Evolutionary conservation across 2,888 invertebrate species (phyloP).

Genomic region (Melieria omissa): DNA sequence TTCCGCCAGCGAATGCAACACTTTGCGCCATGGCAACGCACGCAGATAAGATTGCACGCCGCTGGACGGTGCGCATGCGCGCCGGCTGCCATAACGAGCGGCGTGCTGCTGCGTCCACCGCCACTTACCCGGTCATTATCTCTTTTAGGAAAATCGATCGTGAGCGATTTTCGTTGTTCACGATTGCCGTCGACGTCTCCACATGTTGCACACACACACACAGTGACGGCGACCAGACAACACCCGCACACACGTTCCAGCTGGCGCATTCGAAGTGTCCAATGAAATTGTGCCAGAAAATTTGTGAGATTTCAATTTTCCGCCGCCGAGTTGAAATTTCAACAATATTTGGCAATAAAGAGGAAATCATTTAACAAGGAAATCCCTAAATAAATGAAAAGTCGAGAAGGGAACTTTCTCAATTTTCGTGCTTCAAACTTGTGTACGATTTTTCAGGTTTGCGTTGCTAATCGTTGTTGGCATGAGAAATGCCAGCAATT

Average conservation of each 20-base stretch:
- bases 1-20: neutral
- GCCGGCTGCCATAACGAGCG: neutral
- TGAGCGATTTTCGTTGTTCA: slow-evolving; percentile 53
- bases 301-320: slow-evolving; percentile 2
- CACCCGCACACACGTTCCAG: neutral
- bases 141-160: slow-evolving; percentile 55
- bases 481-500: slow-evolving; percentile 49
- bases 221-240: neutral
- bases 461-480: neutral
- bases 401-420: no score
- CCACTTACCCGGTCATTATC: slow-evolving; percentile 50
- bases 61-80: neutral
- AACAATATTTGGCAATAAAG: no score
- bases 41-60: slow-evolving; percentile 21
- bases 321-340: neutral
- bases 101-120: neutral
- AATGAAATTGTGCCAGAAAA: neutral
- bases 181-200: no score
- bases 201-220: neutral
- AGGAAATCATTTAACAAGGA: no score
- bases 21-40: slow-evolving; percentile 1
- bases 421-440: no score
- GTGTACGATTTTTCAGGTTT: no score
- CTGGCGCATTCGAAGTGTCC: neutral
- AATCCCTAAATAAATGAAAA: no score